Evolutionary conservation across 2,888 invertebrate genomes (phyloP).

Genomic region (Lutraria lutraria): DNA sequence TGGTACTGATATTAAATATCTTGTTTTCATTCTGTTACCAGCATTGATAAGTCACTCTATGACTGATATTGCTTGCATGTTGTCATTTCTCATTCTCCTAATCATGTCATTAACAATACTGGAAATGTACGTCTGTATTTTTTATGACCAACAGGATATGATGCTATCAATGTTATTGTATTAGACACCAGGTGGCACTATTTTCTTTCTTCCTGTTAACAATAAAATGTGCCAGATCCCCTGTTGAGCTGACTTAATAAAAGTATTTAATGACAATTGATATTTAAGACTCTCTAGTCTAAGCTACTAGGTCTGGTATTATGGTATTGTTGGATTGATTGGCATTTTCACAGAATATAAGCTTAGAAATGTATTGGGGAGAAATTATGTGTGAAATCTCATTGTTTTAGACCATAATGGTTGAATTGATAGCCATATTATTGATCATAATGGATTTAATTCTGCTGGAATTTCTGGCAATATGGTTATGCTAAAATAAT

Average conservation of each 20-base stretch:
- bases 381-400: neutral
- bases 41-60: no score
- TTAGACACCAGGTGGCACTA: slow-evolving; percentile 15
- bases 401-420: neutral
- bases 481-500: neutral
- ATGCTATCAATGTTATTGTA: neutral
- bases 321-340: slow-evolving; percentile 7
- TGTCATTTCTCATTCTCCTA: neutral
- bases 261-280: slow-evolving; percentile 23
- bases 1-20: no score
- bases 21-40: no score
- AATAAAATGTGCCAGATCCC: slow-evolving; percentile 17
- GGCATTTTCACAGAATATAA: slow-evolving; percentile 3
- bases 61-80: no score
- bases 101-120: neutral
- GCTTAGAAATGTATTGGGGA: neutral
- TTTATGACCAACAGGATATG: slow-evolving; percentile 7
- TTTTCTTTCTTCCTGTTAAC: slow-evolving; percentile 13
- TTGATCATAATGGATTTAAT: slow-evolving; percentile 1
- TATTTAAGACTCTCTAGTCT: neutral
- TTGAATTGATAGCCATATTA: neutral
- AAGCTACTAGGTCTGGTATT: neutral
- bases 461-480: neutral
- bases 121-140: neutral
- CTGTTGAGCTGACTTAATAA: slow-evolving; percentile 20